Conservation (phyloP, 2,888 invertebrate species). For the Microchrysa polita region DNA sequence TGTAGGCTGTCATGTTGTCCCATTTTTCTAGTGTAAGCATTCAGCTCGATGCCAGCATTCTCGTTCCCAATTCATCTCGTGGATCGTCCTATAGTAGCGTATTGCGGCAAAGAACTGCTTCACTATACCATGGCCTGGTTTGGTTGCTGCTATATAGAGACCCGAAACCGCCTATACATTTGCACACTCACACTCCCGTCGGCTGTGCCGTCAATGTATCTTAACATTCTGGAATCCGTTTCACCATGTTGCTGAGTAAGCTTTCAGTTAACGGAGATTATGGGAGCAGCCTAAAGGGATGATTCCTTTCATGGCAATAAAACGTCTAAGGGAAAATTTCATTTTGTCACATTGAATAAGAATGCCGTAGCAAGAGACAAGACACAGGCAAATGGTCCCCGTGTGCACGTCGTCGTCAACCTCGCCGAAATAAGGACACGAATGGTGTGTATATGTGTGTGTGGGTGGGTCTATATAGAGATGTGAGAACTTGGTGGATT, state of each 20-base stretch:
- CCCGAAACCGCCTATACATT: too few relatives aligned
- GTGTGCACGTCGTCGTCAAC: too few relatives aligned
- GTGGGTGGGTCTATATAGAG: too few relatives aligned
- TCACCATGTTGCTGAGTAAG: slow-evolving; percentile 29
- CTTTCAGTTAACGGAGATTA: slow-evolving; percentile 33
- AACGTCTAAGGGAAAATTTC: slow-evolving; percentile 33
- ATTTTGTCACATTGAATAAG: slow-evolving; percentile 32
- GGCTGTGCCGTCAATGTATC: neutral
- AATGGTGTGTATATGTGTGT: neutral
- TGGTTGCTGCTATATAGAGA: too few relatives aligned
- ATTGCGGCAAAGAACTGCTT: neutral
- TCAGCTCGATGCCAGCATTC: neutral
- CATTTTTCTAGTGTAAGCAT: slow-evolving; percentile 8
- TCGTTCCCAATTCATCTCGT: neutral
- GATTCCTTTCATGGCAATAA: slow-evolving; percentile 31
- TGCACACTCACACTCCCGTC: too few relatives aligned
- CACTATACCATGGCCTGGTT: neutral
- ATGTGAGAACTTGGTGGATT: slow-evolving; percentile 7
- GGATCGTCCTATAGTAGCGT: neutral
- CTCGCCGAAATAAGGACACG: neutral
- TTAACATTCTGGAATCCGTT: slow-evolving; percentile 12
- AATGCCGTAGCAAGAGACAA: neutral
- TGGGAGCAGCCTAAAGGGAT: slow-evolving; percentile 28
- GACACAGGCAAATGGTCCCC: too few relatives aligned
- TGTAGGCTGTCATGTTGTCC: slow-evolving; percentile 24